Percentiles rank a stretch among this genome's conserved stretches.
These are phyloP conservation scores for Popillia japonica DNA, from an alignment of 1,140 invertebrate species.

Conservation along the genomic window DNA sequence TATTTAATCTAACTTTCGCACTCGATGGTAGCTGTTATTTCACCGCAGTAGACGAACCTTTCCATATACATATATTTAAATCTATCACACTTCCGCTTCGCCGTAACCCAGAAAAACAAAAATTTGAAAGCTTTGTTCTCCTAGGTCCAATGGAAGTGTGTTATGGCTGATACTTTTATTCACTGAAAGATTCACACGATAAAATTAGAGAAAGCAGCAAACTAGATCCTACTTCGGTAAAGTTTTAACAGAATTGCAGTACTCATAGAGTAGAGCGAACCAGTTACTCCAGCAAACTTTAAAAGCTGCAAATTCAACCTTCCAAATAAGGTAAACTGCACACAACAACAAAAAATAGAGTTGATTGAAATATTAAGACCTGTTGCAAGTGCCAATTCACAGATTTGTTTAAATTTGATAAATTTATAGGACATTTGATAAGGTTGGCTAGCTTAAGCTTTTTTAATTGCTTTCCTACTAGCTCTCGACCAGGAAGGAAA, in stretches of 20 bases:
- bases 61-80: neutral
- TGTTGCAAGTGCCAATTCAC: too few relatives aligned
- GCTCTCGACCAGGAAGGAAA: too few relatives aligned
- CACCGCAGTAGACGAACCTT: too few relatives aligned
- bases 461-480: too few relatives aligned
- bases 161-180: neutral
- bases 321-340: neutral
- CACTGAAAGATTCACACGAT: neutral
- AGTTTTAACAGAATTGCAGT: slow-evolving; percentile 1
- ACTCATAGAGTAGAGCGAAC: neutral
- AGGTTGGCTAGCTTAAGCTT: too few relatives aligned
- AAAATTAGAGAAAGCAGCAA: neutral
- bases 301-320: neutral
- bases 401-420: too few relatives aligned
- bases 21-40: too few relatives aligned
- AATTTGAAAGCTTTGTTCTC: neutral
- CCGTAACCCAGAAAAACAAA: neutral
- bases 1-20: too few relatives aligned
- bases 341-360: neutral
- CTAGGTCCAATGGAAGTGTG: neutral
- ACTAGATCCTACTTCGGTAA: neutral
- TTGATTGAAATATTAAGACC: too few relatives aligned
- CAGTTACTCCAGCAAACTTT: neutral
- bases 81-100: neutral
- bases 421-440: too few relatives aligned